Evolutionary conservation across 2,888 invertebrate species (phyloP).

Genomic region (Erebia palarica): DNA sequence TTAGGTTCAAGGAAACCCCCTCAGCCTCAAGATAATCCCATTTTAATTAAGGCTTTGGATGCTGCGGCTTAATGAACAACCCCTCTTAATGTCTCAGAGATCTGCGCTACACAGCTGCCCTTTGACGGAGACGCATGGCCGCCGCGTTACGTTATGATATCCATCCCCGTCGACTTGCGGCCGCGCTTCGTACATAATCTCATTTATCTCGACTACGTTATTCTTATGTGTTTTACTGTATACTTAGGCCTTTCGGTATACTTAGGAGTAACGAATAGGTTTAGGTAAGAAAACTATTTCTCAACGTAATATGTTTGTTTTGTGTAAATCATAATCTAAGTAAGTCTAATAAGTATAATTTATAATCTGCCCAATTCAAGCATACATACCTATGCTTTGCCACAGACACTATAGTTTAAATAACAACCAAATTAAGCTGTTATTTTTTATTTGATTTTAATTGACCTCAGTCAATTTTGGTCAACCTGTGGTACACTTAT

Average conservation of each 20-base stretch:
- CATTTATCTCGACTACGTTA: neutral
- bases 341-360: too few relatives aligned
- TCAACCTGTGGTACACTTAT: too few relatives aligned
- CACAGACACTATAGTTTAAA: too few relatives aligned
- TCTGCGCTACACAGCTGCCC: neutral
- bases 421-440: too few relatives aligned
- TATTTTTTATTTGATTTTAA: too few relatives aligned
- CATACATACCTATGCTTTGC: too few relatives aligned
- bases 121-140: neutral
- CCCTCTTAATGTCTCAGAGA: conserved; percentile 43
- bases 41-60: conserved; percentile 70
- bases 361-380: too few relatives aligned
- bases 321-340: too few relatives aligned
- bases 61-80: conserved; percentile 66
- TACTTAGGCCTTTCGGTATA: neutral
- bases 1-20: conserved; percentile 35
- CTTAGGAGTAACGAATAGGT: too few relatives aligned
- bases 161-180: neutral
- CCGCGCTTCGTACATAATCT: neutral
- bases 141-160: neutral
- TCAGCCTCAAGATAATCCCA: conserved; percentile 67
- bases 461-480: too few relatives aligned
- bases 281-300: too few relatives aligned
- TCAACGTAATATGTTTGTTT: too few relatives aligned
- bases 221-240: neutral